Evolutionary conservation across 2,113 vertebrate genomes (phyloP).

Genomic region (Ptilorrhoa leucosticta): DNA sequence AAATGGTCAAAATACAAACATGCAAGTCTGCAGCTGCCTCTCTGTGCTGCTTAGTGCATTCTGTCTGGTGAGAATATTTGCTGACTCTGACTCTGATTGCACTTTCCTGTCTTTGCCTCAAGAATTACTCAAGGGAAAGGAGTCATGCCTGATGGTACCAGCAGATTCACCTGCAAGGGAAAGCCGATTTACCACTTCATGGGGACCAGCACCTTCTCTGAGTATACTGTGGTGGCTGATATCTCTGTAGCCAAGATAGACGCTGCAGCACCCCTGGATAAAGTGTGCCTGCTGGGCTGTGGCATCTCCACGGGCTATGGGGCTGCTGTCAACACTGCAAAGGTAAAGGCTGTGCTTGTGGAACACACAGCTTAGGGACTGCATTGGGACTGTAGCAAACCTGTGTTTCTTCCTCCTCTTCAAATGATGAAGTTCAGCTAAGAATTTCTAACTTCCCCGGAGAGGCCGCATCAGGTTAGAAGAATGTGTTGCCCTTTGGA

Average conservation of each 20-base stretch:
- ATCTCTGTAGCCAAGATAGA: conserved; percentile 80
- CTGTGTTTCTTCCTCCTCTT: background rate
- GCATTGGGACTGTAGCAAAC: background rate
- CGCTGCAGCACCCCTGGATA: conserved; percentile 75
- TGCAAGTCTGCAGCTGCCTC: background rate
- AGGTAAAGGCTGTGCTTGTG: conserved; percentile 56
- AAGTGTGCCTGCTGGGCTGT: conserved; percentile 82
- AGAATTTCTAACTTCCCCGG: background rate
- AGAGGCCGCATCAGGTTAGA: background rate
- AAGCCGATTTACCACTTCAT: conserved; percentile 79
- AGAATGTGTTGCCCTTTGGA: background rate
- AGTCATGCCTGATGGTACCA: conserved; percentile 88
- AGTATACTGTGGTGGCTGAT: conserved; percentile 81
- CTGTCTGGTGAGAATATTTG: background rate
- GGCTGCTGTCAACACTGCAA: conserved; percentile 77
- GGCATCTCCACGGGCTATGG: conserved; percentile 82
- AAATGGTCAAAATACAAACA: background rate
- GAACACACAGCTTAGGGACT: background rate
- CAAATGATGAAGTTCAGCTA: background rate
- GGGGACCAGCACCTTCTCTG: conserved; percentile 83
- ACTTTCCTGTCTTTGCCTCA: background rate
- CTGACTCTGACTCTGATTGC: background rate
- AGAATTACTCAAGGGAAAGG: conserved; percentile 81
- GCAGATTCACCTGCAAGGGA: conserved; percentile 81
- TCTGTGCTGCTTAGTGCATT: background rate